phyloP scores from a whole-genome alignment of 2,888 invertebrate species.

The Drosophila demipolita region DNA sequence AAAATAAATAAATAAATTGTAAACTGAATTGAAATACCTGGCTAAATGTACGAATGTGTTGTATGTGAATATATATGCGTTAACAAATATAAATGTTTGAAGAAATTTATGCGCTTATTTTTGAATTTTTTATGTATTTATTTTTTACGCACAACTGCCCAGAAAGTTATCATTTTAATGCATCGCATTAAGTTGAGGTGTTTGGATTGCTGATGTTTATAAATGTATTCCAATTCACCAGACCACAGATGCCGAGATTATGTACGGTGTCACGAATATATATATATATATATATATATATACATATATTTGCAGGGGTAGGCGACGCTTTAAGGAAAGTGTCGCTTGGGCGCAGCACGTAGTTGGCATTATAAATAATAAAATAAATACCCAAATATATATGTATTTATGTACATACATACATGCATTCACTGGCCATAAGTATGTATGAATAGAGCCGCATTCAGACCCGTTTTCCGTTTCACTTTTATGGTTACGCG shows the following conservation, averaged over 20 bases:
- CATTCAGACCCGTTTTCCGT: constrained; percentile 3
- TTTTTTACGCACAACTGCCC: not conserved
- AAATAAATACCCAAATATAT: constrained; percentile 58
- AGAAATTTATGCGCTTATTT: not conserved
- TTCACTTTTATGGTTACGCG: not conserved
- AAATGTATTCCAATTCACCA: not conserved
- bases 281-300: not conserved
- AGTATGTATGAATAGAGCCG: constrained; percentile 17
- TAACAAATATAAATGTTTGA: not conserved
- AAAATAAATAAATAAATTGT: not conserved
- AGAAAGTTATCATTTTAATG: not conserved
- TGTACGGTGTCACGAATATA: not conserved
- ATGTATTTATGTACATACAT: not conserved
- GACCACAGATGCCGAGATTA: constrained; percentile 5
- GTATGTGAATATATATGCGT: not conserved
- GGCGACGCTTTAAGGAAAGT: constrained; percentile 16
- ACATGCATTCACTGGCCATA: not conserved
- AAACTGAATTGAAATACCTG: constrained; percentile 1
- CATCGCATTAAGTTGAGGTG: constrained; percentile 3
- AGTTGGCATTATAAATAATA: constrained; percentile 69
- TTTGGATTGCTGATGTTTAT: not conserved
- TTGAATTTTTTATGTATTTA: not conserved
- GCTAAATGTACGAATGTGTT: not conserved
- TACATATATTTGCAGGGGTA: not conserved
- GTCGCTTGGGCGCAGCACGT: constrained; percentile 62